Base-by-base conservation (phyloP, 2,113 vertebrate genomes). In the Xerus inauris region DNA sequence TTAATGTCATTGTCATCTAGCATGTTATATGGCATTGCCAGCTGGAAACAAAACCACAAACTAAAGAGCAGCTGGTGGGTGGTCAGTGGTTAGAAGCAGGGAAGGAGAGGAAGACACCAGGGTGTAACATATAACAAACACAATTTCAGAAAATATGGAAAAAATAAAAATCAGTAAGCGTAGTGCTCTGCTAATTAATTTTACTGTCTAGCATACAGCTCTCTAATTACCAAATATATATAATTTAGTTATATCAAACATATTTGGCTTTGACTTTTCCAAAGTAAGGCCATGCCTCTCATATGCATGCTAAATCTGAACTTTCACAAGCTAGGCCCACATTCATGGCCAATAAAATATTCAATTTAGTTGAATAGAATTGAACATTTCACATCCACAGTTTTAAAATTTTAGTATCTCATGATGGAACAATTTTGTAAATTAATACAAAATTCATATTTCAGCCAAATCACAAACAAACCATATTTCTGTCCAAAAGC, bases 391-490 rank as follows among this genome's bases (percentile, higher is more conserved):
- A 89, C 51, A 88, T n/a, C 65, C 28, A 42, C 11, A 80, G 7
- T 51, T 81, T 89, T 80, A 45, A 65, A 94, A 57, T 32, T 69
- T 88, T 86, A 91, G 30, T 40, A 94, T 45, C 24, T 57, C 12
- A 73, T 20, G 30, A 13, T 47, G 6, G 19, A 87, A 87, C 3
- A 75, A 45, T 85, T 86, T 87, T 89, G 35, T 40, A 35, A 95
- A 81, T 79, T 75, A 94, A 87, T 72, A 42, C 6, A 96, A 87
- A 87, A 94, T 67, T 49, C 42, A 92, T 79, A 76, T 13, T 94
- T 93, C 30, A 86, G 69, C 69, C 62, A 93, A 84, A 91, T 94
- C 42, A 89, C 4, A 47, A 35, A 69, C 79, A 71, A 91, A 84
- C 64, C 17, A 49, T 75, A 62, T 71, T 94, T 93, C 51, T 64